phyloP scores from a whole-genome alignment of 2,888 invertebrate genomes.

The Tenthredo livida region DNA sequence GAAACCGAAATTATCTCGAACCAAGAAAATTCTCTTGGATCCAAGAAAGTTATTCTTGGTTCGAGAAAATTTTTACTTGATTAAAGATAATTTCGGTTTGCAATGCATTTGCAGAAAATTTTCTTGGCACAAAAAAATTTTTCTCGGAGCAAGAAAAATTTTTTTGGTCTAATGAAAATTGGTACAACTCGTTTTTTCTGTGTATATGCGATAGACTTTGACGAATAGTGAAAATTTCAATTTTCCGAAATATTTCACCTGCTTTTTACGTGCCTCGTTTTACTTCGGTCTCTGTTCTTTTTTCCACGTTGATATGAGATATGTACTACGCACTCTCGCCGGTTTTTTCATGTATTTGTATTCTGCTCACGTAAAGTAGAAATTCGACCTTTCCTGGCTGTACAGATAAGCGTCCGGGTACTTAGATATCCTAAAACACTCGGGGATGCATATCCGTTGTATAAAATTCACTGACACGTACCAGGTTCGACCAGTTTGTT shows the following conservation, averaged over 20 bases:
- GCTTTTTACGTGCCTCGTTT: neutral
- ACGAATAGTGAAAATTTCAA: neutral
- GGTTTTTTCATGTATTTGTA: neutral
- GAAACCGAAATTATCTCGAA: too few relatives aligned
- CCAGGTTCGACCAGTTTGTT: conserved; percentile 16
- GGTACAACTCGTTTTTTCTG: too few relatives aligned
- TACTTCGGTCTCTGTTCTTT: neutral
- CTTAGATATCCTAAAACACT: conserved; percentile 15
- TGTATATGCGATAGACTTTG: neutral
- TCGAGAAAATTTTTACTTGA: too few relatives aligned
- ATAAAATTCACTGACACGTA: conserved; percentile 35
- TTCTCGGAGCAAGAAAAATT: too few relatives aligned
- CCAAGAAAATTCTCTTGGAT: too few relatives aligned
- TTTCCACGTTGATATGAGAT: neutral
- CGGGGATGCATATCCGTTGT: neutral
- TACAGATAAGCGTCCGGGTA: neutral
- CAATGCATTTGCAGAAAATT: too few relatives aligned
- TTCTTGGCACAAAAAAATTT: too few relatives aligned
- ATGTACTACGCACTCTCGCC: neutral
- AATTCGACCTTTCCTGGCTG: conserved; percentile 18
- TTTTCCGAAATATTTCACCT: neutral
- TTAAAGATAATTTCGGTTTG: too few relatives aligned
- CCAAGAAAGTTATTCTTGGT: too few relatives aligned
- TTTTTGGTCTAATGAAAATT: too few relatives aligned
- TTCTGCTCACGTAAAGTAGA: conserved; percentile 8